Evolutionary conservation across 2,797 vertebrate genomes (phyloP).

Genomic region (Acanthopagrus latus): DNA sequence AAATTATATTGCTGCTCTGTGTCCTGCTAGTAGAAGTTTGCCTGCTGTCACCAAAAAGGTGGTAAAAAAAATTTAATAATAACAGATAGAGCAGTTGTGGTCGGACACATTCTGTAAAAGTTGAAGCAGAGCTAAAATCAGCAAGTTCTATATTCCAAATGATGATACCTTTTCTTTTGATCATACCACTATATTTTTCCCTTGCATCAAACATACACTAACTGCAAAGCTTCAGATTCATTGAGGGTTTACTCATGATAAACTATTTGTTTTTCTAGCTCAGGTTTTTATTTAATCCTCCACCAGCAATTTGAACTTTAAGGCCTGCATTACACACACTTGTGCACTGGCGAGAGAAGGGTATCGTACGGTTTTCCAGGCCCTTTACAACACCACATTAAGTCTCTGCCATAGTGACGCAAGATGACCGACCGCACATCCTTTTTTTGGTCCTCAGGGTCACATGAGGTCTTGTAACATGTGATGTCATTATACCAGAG

Average conservation of each 20-base stretch:
- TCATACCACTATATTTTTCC: slow-evolving; percentile 21
- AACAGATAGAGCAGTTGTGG: slow-evolving; percentile 33
- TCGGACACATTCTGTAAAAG: slow-evolving; percentile 52
- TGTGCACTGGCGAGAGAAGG: not conserved
- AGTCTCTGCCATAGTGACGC: slow-evolving; percentile 34
- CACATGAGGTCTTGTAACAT: slow-evolving; percentile 35
- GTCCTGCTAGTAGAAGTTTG: slow-evolving; percentile 72
- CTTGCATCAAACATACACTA: slow-evolving; percentile 10
- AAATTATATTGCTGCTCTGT: slow-evolving; percentile 81
- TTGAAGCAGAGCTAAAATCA: slow-evolving; percentile 46
- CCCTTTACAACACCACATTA: slow-evolving; percentile 16
- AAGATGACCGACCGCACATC: slow-evolving; percentile 25
- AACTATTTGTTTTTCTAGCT: slow-evolving; percentile 23
- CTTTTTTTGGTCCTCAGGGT: slow-evolving; percentile 36
- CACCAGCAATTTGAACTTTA: slow-evolving; percentile 13
- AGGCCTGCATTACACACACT: slow-evolving; percentile 11
- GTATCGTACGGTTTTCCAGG: slow-evolving; percentile 16
- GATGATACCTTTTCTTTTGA: slow-evolving; percentile 29
- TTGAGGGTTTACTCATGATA: slow-evolving; percentile 10
- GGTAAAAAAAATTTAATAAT: slow-evolving; percentile 7
- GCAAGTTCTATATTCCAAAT: not conserved
- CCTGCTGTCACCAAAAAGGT: slow-evolving; percentile 34
- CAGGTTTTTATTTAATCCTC: slow-evolving; percentile 12
- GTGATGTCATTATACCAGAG: slow-evolving; percentile 35
- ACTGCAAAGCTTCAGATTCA: not conserved